Conservation (phyloP, 1,140 invertebrate genomes). For the Hesperophylax magnus region DNA sequence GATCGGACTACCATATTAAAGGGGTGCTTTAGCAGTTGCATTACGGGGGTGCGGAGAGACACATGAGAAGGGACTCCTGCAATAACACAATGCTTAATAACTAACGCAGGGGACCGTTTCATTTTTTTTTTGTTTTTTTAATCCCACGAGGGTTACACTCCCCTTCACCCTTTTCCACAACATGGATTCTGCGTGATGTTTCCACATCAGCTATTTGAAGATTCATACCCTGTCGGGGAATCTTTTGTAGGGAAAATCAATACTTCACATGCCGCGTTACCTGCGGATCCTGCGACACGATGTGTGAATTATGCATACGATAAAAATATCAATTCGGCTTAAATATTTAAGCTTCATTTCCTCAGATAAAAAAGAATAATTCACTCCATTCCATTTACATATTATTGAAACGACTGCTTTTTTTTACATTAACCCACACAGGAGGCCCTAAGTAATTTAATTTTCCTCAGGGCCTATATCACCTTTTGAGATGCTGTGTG, state of each 20-base stretch:
- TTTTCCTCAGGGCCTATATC: too few species aligned
- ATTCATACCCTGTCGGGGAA: constrained; percentile 34
- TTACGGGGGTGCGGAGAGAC: not conserved
- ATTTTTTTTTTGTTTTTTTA: constrained; percentile 50
- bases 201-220: constrained; percentile 12
- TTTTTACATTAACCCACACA: too few species aligned
- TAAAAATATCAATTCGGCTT: not conserved
- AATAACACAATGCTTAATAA: constrained; percentile 54
- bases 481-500: too few species aligned
- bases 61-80: constrained; percentile 9
- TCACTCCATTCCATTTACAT: too few species aligned
- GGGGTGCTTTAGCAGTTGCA: not conserved
- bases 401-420: too few species aligned
- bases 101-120: constrained; percentile 41
- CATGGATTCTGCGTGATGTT: not conserved
- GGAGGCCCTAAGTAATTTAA: too few species aligned
- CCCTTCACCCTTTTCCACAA: constrained; percentile 18
- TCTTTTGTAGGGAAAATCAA: constrained; percentile 46
- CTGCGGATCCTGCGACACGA: not conserved
- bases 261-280: constrained; percentile 22
- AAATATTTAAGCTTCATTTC: not conserved
- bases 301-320: constrained; percentile 31
- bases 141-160: constrained; percentile 3
- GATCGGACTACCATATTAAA: not conserved
- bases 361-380: too few species aligned